Evolutionary conservation across 2,113 vertebrate genomes (phyloP).

Genomic region (Colistium nudipinnis): DNA sequence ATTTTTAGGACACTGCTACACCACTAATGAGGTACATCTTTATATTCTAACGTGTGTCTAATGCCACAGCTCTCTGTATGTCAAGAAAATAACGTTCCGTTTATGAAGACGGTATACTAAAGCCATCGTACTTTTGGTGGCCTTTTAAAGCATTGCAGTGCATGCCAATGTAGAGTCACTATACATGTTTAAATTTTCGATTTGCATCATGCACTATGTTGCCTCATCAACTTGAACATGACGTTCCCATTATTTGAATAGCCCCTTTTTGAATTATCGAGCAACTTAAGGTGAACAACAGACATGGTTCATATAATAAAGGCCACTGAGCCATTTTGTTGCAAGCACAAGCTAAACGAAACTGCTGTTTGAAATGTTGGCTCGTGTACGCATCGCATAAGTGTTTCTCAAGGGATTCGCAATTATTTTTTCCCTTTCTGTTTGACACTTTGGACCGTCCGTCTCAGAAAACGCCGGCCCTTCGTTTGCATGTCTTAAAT

Average conservation of each 20-base stretch:
- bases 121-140: too few relatives aligned
- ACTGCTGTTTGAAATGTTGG: conserved; percentile 24
- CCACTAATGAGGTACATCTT: too few relatives aligned
- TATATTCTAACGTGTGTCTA: too few relatives aligned
- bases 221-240: conserved; percentile 26
- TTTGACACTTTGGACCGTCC: conserved; percentile 39
- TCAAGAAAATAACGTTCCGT: too few relatives aligned
- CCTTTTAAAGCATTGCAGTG: neutral
- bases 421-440: neutral
- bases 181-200: neutral
- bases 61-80: too few relatives aligned
- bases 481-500: conserved; percentile 33
- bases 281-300: conserved; percentile 42
- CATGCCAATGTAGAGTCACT: neutral
- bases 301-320: conserved; percentile 36
- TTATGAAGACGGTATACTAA: too few relatives aligned
- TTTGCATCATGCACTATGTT: conserved; percentile 1
- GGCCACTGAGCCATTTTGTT: conserved; percentile 32
- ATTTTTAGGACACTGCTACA: too few relatives aligned
- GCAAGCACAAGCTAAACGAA: conserved; percentile 40
- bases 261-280: conserved; percentile 19
- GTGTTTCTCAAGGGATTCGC: conserved; percentile 25
- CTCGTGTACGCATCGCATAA: conserved; percentile 12
- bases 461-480: neutral
- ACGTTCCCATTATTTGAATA: conserved; percentile 23